Evolutionary conservation across 2,888 invertebrate species (phyloP).

Genomic region (Cantharis nigra): DNA sequence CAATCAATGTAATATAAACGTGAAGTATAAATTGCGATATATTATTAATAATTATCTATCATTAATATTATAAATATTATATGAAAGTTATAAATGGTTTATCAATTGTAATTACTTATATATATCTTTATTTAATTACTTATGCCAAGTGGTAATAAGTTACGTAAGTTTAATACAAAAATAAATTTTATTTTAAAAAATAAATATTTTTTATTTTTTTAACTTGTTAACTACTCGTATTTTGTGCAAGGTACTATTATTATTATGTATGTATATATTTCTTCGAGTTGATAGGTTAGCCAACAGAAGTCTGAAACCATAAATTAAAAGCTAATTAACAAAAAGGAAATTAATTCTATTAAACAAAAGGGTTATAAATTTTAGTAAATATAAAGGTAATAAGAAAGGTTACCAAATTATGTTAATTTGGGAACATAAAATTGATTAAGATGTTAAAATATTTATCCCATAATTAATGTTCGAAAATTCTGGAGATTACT

Average conservation of each 20-base stretch:
- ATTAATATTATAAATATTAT: not conserved
- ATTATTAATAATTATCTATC: not conserved
- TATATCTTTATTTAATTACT: not conserved
- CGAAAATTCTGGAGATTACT: not conserved
- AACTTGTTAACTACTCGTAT: not conserved
- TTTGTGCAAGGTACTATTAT: not conserved
- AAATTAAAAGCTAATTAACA: constrained; percentile 33
- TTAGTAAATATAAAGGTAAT: not conserved
- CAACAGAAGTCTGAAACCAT: constrained; percentile 27
- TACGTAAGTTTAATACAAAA: not conserved
- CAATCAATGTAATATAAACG: not conserved
- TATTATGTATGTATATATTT: not conserved
- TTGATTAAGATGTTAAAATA: constrained; percentile 1
- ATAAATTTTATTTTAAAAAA: not conserved
- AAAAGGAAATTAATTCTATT: constrained; percentile 5
- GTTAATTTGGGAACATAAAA: not conserved
- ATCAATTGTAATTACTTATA: not conserved
- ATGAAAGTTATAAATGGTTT: not conserved
- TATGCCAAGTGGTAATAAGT: not conserved
- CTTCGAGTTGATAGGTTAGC: not conserved
- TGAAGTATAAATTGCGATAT: not conserved
- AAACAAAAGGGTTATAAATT: not conserved
- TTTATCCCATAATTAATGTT: not conserved
- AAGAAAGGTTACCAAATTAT: not conserved
- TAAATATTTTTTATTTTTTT: not conserved